Conservation (phyloP, 2,797 vertebrate genomes). For the Luscinia luscinia region DNA sequence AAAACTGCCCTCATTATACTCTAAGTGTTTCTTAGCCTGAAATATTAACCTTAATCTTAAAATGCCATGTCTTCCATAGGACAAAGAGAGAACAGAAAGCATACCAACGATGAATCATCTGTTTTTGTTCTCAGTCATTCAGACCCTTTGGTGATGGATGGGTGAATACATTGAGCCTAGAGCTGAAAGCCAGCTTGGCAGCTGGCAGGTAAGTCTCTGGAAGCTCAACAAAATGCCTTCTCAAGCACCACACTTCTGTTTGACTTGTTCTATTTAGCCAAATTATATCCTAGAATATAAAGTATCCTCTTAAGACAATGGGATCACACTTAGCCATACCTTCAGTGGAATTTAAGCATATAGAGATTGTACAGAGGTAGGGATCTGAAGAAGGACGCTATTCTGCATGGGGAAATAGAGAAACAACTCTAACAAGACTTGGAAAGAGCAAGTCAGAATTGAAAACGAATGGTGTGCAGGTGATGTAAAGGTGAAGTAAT, state of each 20-base stretch:
- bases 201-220: slow-evolving; percentile 36
- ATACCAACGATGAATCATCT: slow-evolving; percentile 2
- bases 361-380: background rate
- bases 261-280: background rate
- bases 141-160: background rate
- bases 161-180: slow-evolving; percentile 7
- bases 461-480: background rate
- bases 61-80: background rate
- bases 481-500: background rate
- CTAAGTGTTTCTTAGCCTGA: background rate
- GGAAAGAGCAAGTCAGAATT: background rate
- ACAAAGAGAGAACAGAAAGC: background rate
- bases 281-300: background rate
- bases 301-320: background rate
- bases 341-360: background rate
- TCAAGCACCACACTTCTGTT: background rate
- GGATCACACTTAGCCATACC: background rate
- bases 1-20: background rate
- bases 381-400: background rate
- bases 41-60: background rate
- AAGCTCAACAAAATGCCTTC: slow-evolving; percentile 23
- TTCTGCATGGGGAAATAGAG: background rate
- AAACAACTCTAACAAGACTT: background rate
- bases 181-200: slow-evolving; percentile 15
- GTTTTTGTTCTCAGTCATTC: slow-evolving; percentile 16